Evolutionary conservation across 2,888 invertebrate species (phyloP), one percentile per base, ranked within the genome.

Genomic region (Meandrusa payeni): DNA sequence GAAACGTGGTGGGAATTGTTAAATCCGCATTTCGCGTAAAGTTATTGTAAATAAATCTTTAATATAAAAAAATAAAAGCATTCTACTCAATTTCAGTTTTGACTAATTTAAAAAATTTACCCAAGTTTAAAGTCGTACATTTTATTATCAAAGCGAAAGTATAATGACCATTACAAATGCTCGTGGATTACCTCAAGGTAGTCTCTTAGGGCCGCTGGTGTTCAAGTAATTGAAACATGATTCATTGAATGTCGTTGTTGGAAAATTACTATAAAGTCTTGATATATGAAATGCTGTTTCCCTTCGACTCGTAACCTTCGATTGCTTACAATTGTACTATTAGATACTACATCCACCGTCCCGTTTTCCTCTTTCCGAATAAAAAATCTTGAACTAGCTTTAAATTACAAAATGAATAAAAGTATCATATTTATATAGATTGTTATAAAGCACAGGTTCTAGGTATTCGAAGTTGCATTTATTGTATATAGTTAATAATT

Each of bases 401-500:
- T 83, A 83, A 83, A 68, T 55, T 71, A 67, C 2, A n/a, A 70
- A 65, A 71, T 59, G 69, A 49, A 71, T 64, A 69, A 69, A 66
- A 74, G 74, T 77, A 77, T 77, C 74, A 77, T 83, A 82, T 82
- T 80, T 83, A 85, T 79, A 85, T 86, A 86, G 82, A 85, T 82
- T 83, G 86, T 87, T 86, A 85, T 73, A 64, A 81, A 81, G 86
- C 86, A 87, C 86, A 85, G 85, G 86, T 82, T 80, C 72, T 85
- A 86, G 83, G 79, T 80, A 78, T 75, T 70, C 72, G 73, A 76
- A 69, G 76, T 82, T 83, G 85, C 85, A 85, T 86, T 79, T 83
- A 85, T 78, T 87, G 87, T 87, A 87, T 76, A 87, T 86, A 87
- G 78, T 78, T 79, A 83, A 66, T 55, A 59, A 65, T 65, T 61